Evolutionary conservation across 2,888 invertebrate species (phyloP), one percentile per base, ranked within the genome.

Genomic region (Ellobium chinense): DNA sequence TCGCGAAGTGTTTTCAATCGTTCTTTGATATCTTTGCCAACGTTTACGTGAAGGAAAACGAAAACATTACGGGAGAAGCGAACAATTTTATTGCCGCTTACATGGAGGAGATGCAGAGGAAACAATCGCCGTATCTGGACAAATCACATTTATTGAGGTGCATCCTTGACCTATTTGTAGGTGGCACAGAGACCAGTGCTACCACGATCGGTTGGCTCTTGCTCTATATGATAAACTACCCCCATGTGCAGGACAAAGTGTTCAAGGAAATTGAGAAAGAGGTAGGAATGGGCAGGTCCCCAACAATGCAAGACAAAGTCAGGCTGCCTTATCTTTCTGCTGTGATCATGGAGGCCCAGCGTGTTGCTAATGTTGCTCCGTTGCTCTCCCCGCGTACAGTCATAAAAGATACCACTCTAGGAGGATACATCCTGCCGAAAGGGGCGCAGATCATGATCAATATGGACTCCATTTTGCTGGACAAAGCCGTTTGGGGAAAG

Each of bases 181-280:
- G 46, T 18, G 46, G 46, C 9, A 82, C 85, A 90, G 96, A 96
- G 88, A 96, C 96, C 1, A 96, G 96, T 0, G 95, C 96, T 21
- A 96, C 97, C 29, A 97, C 96, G 96, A 97, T 83, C 96, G 96
- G 90, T n/a, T 97, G 97, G 94, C 95, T 96, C 83, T 94, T 97
- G 5, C 96, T 96, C 84, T 94, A 97, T 88, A 95, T 97, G 90
- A 97, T 96, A 9, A 94, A 95, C 66, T 95, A 97, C 89, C 96
- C 95, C 60, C 94, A 96, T n/a, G n/a, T n/a, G n/a, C n/a, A n/a
- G n/a, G n/a, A n/a, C n/a, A n/a, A n/a, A n/a, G n/a, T n/a, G n/a
- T n/a, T n/a, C n/a, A n/a, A n/a, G n/a, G n/a, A n/a, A n/a, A 21
- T 83, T 1, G 74, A 83, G 9, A 82, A 85, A 3, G 89, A 93